phyloP scores from a whole-genome alignment of 2,888 invertebrate genomes.

The Heliconius sara region DNA sequence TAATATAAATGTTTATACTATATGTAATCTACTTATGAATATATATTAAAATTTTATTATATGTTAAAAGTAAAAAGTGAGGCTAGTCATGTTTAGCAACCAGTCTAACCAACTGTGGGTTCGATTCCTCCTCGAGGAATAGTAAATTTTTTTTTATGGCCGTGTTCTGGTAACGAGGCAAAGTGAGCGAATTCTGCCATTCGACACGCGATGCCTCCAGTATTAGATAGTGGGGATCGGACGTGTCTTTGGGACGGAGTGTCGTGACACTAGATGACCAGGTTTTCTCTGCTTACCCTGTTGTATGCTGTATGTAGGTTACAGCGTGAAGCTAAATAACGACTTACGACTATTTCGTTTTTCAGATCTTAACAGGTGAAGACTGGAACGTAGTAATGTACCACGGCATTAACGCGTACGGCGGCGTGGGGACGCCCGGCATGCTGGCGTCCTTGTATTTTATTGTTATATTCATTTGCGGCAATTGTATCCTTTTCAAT shows the following conservation, averaged over 20 bases:
- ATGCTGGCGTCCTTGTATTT: slow-evolving; percentile 98
- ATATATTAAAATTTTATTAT: too few relatives aligned
- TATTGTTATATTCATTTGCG: slow-evolving; percentile 99
- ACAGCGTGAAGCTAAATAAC: background rate
- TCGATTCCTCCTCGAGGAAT: background rate
- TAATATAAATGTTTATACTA: too few relatives aligned
- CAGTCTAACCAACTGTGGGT: background rate
- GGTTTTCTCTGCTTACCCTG: too few relatives aligned
- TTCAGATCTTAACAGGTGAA: slow-evolving; percentile 99
- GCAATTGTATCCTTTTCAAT: slow-evolving; percentile 94
- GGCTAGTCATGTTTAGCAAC: too few relatives aligned
- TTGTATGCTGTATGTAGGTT: too few relatives aligned
- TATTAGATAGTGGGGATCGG: too few relatives aligned
- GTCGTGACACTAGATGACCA: background rate
- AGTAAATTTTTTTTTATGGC: too few relatives aligned
- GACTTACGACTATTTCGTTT: background rate
- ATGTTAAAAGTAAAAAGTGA: too few relatives aligned
- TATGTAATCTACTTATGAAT: too few relatives aligned
- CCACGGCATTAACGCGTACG: slow-evolving; percentile 97
- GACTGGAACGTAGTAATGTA: slow-evolving; percentile 99
- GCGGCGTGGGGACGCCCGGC: slow-evolving; percentile 96
- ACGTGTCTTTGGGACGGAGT: background rate
- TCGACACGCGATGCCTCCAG: too few relatives aligned
- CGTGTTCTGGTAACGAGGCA: too few relatives aligned
- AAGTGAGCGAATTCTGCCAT: too few relatives aligned